These are phyloP conservation scores for Neotragus moschatus DNA, from an alignment of 2,113 vertebrate species.

Conservation along the genomic window DNA sequence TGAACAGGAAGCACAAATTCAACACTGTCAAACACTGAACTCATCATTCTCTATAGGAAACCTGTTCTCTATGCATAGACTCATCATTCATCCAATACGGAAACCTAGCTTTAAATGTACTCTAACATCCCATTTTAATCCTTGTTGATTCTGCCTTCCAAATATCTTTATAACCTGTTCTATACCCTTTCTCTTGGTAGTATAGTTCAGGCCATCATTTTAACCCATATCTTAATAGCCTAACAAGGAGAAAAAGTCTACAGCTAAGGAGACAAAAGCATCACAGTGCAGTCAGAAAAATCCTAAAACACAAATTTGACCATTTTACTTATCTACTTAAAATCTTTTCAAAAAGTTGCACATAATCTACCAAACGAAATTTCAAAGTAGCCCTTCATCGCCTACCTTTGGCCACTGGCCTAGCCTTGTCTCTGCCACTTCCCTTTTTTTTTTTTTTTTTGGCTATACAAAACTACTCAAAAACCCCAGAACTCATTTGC, in stretches of 20 bases:
- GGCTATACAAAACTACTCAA: background rate
- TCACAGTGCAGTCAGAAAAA: background rate
- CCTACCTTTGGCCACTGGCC: background rate
- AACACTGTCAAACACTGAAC: background rate
- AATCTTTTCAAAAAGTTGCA: background rate
- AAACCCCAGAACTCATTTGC: background rate
- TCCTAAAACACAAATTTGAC: background rate
- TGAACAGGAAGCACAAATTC: conserved; percentile 3
- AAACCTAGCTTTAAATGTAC: conserved; percentile 25
- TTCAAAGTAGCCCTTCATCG: background rate
- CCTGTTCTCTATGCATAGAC: background rate
- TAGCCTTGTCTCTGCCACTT: background rate
- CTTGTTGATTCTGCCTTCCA: background rate
- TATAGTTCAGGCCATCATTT: background rate
- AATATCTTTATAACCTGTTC: background rate
- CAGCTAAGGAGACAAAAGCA: background rate
- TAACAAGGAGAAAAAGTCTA: background rate
- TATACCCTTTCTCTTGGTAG: background rate
- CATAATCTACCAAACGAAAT: background rate
- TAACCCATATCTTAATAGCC: background rate
- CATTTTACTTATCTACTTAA: background rate
- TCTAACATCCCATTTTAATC: background rate
- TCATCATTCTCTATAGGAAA: background rate
- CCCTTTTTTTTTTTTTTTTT: background rate
- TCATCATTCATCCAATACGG: background rate